phyloP scores from a whole-genome alignment of 1,140 invertebrate genomes.

The Wiebesia pumilae region DNA sequence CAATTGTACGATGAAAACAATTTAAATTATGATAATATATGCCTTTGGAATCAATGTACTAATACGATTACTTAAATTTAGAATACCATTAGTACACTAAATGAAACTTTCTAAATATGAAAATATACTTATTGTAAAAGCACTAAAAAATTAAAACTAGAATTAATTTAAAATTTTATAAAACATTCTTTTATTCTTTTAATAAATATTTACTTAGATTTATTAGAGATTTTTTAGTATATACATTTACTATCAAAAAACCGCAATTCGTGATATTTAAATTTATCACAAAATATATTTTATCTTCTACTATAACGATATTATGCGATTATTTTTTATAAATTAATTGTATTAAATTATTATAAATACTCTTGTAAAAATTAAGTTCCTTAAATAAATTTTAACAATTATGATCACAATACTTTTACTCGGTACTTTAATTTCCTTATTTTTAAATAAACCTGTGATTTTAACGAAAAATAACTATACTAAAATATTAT shows the following conservation, averaged over 20 bases:
- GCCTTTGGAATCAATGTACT: background rate
- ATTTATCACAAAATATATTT: background rate
- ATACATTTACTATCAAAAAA: background rate
- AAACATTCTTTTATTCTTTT: background rate
- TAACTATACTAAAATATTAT: background rate
- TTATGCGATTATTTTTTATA: background rate
- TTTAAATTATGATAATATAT: background rate
- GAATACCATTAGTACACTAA: background rate
- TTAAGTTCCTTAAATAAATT: background rate
- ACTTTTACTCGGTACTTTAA: background rate
- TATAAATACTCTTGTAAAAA: background rate
- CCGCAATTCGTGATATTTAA: background rate
- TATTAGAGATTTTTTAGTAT: background rate
- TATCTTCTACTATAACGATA: background rate
- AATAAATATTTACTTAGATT: background rate
- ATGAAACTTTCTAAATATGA: background rate
- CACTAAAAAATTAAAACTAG: too few relatives aligned
- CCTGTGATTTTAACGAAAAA: background rate
- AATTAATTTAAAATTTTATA: background rate
- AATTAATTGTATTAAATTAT: conserved; percentile 1
- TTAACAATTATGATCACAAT: background rate
- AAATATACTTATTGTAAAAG: background rate
- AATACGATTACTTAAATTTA: background rate
- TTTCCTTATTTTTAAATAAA: background rate
- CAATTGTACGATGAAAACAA: background rate